Evolutionary conservation across 2,888 invertebrate species (phyloP).

Genomic region (Miltochrista miniata): DNA sequence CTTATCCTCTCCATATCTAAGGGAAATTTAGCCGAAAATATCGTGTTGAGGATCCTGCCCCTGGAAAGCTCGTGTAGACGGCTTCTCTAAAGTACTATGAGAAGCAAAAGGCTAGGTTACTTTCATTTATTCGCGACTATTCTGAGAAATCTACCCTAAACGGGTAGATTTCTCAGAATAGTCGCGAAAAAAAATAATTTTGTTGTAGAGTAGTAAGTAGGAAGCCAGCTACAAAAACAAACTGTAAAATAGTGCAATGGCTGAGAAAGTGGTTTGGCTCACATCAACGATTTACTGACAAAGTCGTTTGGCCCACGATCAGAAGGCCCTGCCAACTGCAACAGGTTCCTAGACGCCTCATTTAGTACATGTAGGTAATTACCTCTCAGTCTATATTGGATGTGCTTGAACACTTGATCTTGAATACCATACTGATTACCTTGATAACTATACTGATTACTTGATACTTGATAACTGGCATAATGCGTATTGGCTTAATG

Average conservation of each 20-base stretch:
- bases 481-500: too few relatives aligned
- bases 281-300: conserved; percentile 31
- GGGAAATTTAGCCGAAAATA: too few relatives aligned
- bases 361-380: conserved; percentile 15
- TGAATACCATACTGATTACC: conserved; percentile 21
- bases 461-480: too few relatives aligned
- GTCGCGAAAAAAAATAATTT: background rate
- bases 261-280: conserved; percentile 47
- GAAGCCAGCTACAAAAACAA: conserved; percentile 1
- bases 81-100: too few relatives aligned
- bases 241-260: background rate
- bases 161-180: too few relatives aligned
- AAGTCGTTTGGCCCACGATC: conserved; percentile 61
- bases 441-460: too few relatives aligned
- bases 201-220: conserved; percentile 23
- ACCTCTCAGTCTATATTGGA: conserved; percentile 11
- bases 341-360: conserved; percentile 49
- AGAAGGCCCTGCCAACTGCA: conserved; percentile 60
- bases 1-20: too few relatives aligned
- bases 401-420: background rate
- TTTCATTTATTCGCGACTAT: too few relatives aligned
- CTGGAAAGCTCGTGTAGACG: too few relatives aligned
- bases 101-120: too few relatives aligned
- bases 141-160: too few relatives aligned
- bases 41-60: too few relatives aligned